A percentile compares a stretch with the other conserved stretches of the same genome.
Conservation (phyloP, 37 sponge, comb jelly and placozoan species). For the Hexactinellida sp. region DNA sequence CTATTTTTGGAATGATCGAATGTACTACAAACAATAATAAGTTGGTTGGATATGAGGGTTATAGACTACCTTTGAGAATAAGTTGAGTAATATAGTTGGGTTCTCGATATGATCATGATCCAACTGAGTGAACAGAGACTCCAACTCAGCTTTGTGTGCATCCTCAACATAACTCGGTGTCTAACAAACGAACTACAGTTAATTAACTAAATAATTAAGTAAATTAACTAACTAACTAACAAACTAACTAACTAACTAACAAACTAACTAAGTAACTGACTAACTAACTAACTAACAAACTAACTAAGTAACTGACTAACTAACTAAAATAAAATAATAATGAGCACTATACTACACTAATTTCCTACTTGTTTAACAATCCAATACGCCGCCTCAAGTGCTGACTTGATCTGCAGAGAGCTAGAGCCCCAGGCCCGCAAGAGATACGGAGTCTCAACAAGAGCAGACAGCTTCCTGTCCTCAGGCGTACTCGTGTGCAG, state of each 20-base stretch:
- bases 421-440: not conserved
- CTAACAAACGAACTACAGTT: no score
- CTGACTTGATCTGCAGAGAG: not conserved
- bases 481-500: not conserved
- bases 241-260: no score
- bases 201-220: no score
- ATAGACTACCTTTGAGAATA: conserved; percentile 10
- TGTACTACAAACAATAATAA: no score
- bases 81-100: not conserved
- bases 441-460: not conserved
- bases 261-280: no score
- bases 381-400: not conserved
- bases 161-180: not conserved
- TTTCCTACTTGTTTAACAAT: not conserved
- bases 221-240: no score
- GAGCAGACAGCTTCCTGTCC: not conserved
- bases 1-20: no score
- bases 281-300: no score
- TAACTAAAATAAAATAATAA: no score
- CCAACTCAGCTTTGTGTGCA: not conserved
- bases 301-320: no score
- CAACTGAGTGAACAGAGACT: not conserved
- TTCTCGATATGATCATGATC: not conserved
- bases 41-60: no score
- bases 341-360: no score